Percentiles rank a stretch among this genome's conserved stretches.
These are phyloP conservation scores for Entomobrya proxima DNA, from an alignment of 2,888 invertebrate genomes.

Conservation along the genomic window DNA sequence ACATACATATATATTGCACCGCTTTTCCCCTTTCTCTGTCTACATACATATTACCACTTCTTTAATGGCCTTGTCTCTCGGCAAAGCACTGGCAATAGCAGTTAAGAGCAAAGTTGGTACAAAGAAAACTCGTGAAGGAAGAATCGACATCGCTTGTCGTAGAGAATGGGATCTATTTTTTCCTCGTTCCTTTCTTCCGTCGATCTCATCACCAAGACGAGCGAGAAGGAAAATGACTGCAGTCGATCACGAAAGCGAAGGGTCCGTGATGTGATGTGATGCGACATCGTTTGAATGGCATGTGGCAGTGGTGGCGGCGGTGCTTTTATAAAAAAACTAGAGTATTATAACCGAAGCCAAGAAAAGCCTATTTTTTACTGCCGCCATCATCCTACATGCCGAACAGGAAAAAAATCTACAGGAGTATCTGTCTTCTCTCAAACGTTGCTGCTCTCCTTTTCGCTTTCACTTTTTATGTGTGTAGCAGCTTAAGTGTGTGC, in stretches of 20 bases:
- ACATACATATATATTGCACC: too few relatives aligned
- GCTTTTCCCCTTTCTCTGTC: too few relatives aligned
- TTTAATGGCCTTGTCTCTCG: too few relatives aligned
- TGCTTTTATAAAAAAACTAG: neutral
- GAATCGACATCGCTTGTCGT: slow-evolving; percentile 45
- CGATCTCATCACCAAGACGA: slow-evolving; percentile 7
- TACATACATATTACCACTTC: too few relatives aligned
- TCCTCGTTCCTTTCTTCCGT: slow-evolving; percentile 15
- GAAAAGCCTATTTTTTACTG: slow-evolving; percentile 33
- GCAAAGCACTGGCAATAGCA: neutral
- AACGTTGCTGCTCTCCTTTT: neutral
- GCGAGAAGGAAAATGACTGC: slow-evolving; percentile 55
- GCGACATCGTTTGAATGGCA: slow-evolving; percentile 64
- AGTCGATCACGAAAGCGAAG: slow-evolving; percentile 64
- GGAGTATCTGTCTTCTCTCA: slow-evolving; percentile 4
- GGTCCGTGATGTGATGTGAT: slow-evolving; percentile 62
- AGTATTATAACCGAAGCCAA: slow-evolving; percentile 16
- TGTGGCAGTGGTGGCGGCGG: neutral
- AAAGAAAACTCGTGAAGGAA: slow-evolving; percentile 37
- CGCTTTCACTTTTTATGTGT: neutral
- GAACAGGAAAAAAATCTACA: neutral
- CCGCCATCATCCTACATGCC: neutral
- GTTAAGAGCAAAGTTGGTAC: neutral
- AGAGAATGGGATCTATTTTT: slow-evolving; percentile 51
- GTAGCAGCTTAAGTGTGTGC: neutral